phyloP scores from a whole-genome alignment of 2,113 vertebrate species.

The Falco punctatus region DNA sequence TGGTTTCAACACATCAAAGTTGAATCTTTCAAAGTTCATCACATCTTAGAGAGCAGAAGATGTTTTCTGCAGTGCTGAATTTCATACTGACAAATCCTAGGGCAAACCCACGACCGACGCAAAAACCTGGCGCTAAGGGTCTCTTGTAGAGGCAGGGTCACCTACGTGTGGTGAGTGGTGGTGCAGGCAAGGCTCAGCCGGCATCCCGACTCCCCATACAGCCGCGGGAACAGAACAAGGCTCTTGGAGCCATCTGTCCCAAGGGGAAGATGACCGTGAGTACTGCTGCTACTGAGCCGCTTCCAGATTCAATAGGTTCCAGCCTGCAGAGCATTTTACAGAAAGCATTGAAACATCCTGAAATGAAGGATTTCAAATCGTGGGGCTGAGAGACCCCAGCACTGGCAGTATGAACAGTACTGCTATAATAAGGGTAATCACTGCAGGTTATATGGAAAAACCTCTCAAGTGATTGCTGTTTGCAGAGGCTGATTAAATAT shows the following conservation, averaged over 20 bases:
- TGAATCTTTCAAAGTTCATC: background rate
- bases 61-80: background rate
- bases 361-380: background rate
- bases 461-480: slow-evolving; percentile 69
- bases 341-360: background rate
- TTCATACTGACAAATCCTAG: too few relatives aligned
- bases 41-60: background rate
- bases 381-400: background rate
- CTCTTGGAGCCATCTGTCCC: background rate
- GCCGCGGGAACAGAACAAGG: background rate
- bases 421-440: slow-evolving; percentile 40
- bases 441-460: slow-evolving; percentile 18
- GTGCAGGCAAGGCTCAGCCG: background rate
- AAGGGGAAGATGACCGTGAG: accelerated
- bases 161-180: background rate
- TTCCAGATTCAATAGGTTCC: background rate
- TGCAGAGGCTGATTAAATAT: slow-evolving; percentile 68
- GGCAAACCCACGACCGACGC: background rate
- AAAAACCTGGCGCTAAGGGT: background rate
- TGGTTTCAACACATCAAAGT: background rate
- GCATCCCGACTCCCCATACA: accelerated
- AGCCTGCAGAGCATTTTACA: background rate
- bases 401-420: background rate
- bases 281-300: background rate
- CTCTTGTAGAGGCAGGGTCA: background rate